Base-by-base conservation (phyloP, 2,797 vertebrate species). In the Paratrypauchen microcephalus region DNA sequence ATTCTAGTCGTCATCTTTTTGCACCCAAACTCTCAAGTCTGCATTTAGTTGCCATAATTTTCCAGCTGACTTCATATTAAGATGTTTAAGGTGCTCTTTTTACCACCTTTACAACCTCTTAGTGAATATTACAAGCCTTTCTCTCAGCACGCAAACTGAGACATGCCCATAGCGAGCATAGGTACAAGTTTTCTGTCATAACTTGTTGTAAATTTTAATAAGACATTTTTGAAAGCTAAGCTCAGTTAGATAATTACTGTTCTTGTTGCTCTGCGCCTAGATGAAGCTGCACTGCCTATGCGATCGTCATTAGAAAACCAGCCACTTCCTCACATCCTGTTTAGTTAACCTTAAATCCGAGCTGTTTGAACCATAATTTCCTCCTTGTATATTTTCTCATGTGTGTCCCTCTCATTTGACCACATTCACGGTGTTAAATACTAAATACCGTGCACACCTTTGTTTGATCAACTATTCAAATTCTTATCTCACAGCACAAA, bases 301-400 rank as follows among this genome's bases (percentile, higher is more conserved):
- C 54, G 68, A 79, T 79, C 80, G 26, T 78, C 68, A 76, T 79
- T 77, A 72, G 61, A 62, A 73, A 68, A 32, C 70, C 54, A 50
- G 58, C 30, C 58, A 28, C 50, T 57, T 82, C 67, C 62, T 75
- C 18, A 15, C 77, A 83, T 83, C 82, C 83, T 84, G 76, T 62
- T 45, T 69, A 24, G 21, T 11, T 75, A 70, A 86, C 82, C 83
- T 83, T 71, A 36, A 18, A 63, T 71, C 36, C 83, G 72, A 87
- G 68, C 72, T 26, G 77, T 85, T 75, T 69, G 68, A 64, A 64
- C 41, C 71, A 79, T 71, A 65, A 75, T 75, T 72, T 60, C 28
- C 75, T 48, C 30, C 12, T 39, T 28, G 18, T 70, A 5, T 74
- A n/a, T 67, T 41, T 50, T 23, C 39, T 8, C 16, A 60, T 28